Evolutionary conservation across 2,797 vertebrate genomes (phyloP), one percentile per base, ranked within the genome.

Genomic region (Danio kyathit): DNA sequence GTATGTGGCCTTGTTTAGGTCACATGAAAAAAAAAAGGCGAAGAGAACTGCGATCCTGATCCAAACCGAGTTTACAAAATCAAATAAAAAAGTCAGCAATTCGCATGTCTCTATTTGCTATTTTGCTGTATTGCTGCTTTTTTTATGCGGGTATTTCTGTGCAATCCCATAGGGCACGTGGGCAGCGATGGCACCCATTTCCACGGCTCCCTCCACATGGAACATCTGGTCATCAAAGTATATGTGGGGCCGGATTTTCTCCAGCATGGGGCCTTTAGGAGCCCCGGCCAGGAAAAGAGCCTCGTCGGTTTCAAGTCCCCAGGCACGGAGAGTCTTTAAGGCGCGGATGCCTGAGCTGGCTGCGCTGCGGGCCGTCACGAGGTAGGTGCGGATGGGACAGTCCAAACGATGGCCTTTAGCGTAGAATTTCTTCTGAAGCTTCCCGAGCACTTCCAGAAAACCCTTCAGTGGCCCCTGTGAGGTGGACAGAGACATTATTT

Each of bases 171-270:
- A 99, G 38, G 98, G 98, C n/a, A 99, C 97, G 0, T 99, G 98
- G 43, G 97, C 97, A 0, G 98, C 97, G 0, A 98, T 85, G 0
- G 97, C 95, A 86, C 98, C 98, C 96, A 97, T 90, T 88, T 97
- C 95, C 71, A 95, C 94, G 0, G 97, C 98, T 0, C 97, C 97
- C 51, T 98, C 95, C 86, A 99, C 95, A 0, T 99, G 98, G 89
- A 99, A 98, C 98, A 99, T 99, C 94, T 99, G 97, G 90, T 99
- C 97, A 0, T 99, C 98, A 0, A 99, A 99, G 93, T 96, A 99
- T 91, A 99, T 99, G 91, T 99, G 97, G 0, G 98, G 98, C 6
- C 96, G 90, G 87, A 99, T 99, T 91, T 99, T 99, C 91, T 95
- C 96, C 6, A 99, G 92, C 90, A 99, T 95, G 0, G 98, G 98